Evolutionary conservation across 1,140 invertebrate genomes (phyloP), one percentile per base, ranked within the genome.

Genomic region (Platyscapa corneri): DNA sequence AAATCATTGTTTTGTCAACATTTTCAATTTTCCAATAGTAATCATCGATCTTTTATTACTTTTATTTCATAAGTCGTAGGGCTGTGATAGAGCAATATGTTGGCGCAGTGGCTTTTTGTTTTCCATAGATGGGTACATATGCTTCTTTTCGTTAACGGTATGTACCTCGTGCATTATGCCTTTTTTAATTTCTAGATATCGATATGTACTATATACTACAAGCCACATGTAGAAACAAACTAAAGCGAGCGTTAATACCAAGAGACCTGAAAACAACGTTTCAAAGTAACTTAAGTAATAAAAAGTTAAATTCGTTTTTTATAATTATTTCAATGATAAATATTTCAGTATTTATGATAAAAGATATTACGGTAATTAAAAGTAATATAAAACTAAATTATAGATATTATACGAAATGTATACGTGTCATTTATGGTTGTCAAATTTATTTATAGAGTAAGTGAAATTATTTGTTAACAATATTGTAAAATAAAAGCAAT

Each of bases 161-260:
- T 93, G 90, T 7, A 93, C 89, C 83, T 92, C 90, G 70, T 93
- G 92, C 12, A 88, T 91, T 0, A 93, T 81, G 34, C 91, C 91
- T 72, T 92, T 92, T 65, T 93, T 93, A 0, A 89, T 89, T 60
- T 93, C 92, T 14, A 93, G 86, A 85, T 89, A 90, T 82, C 91
- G 91, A 87, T 94, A 94, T 42, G 92, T 92, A 74, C 93, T 94
- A 82, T 94, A 94, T 0, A 94, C 94, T 2, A 93, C 92, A 30
- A 94, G 90, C 93, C 93, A 94, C 64, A 93, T 87, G 87, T 93
- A 94, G 78, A 94, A 90, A 60, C 90, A 92, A 34, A 92, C 77
- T 20, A 89, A 88, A 75, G 91, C 88, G 32, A 92, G 76, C n/a
- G 90, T 80, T 10, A 92, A 80, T 18, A 91, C 87, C 65, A 91